Conservation (phyloP, 2,797 vertebrate species). For the Sarcoramphus papa region DNA sequence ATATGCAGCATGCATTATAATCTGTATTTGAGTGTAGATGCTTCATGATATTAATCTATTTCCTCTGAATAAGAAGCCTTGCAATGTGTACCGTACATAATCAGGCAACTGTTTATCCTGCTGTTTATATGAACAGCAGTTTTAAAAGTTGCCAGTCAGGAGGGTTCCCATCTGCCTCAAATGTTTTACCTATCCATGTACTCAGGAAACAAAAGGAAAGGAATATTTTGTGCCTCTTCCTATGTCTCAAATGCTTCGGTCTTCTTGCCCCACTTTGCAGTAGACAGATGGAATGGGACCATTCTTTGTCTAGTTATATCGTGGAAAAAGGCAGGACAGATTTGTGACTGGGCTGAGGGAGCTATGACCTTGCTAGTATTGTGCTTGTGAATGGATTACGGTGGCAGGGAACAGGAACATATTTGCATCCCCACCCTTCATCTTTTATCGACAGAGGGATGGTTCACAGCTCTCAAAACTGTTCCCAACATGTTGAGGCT, state of each 20-base stretch:
- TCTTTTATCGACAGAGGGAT: not conserved
- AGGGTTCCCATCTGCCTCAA: not conserved
- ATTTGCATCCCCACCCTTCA: not conserved
- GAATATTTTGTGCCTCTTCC: not conserved
- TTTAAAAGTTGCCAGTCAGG: not conserved
- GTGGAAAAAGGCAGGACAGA: not conserved
- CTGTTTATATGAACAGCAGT: constrained; percentile 10
- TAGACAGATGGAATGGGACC: not conserved
- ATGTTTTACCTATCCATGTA: not conserved
- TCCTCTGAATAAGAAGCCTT: not conserved
- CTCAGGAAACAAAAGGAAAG: not conserved
- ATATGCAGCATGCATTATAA: not conserved
- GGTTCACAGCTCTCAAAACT: not conserved
- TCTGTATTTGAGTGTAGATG: not conserved
- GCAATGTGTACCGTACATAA: not conserved
- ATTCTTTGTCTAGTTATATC: not conserved
- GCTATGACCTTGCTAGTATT: not conserved
- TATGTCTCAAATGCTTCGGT: not conserved
- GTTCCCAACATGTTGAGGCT: not conserved
- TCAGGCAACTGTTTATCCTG: constrained; percentile 1
- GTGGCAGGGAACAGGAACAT: not conserved
- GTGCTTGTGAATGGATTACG: not conserved
- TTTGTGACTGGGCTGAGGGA: not conserved
- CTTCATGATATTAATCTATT: not conserved
- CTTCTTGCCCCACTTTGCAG: not conserved